Percentiles rank a stretch among this genome's conserved stretches.
Evolutionary conservation across 2,113 vertebrate genomes (phyloP).

Genomic region (Gambusia affinis): DNA sequence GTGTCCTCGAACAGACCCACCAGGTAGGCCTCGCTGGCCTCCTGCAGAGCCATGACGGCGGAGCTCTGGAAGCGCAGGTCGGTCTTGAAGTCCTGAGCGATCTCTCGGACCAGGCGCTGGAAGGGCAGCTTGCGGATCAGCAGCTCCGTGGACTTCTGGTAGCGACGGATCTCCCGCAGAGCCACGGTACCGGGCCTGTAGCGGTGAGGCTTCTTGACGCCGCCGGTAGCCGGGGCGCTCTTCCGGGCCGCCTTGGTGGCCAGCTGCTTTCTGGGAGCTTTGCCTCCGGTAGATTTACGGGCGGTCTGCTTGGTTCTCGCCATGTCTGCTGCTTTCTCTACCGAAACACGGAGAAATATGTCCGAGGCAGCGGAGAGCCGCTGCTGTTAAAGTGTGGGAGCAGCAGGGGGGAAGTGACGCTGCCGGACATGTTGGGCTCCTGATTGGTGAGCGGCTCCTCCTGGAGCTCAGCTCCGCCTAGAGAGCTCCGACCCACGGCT

Average conservation of each 20-base stretch:
- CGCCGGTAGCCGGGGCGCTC: conserved; percentile 52
- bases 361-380: not conserved
- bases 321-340: not conserved
- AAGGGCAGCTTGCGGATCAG: too few relatives aligned
- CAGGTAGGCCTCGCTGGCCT: conserved; percentile 64
- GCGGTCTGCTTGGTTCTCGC: conserved; percentile 33
- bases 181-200: not conserved
- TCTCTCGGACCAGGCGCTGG: too few relatives aligned
- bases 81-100: too few relatives aligned
- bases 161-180: too few relatives aligned
- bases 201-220: conserved; percentile 23
- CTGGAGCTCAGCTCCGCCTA: not conserved
- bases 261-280: conserved; percentile 49
- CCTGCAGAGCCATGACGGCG: too few relatives aligned
- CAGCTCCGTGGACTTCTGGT: too few relatives aligned
- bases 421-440: not conserved
- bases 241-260: conserved; percentile 37
- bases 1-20: conserved; percentile 83
- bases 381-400: conserved; percentile 71
- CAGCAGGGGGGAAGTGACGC: not conserved
- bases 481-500: not conserved
- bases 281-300: conserved; percentile 53
- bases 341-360: too few relatives aligned
- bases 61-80: too few relatives aligned
- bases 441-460: not conserved